These are phyloP conservation scores for Poeciliopsis presidionis DNA, from an alignment of 2,797 vertebrate species.

Conservation along the genomic window DNA sequence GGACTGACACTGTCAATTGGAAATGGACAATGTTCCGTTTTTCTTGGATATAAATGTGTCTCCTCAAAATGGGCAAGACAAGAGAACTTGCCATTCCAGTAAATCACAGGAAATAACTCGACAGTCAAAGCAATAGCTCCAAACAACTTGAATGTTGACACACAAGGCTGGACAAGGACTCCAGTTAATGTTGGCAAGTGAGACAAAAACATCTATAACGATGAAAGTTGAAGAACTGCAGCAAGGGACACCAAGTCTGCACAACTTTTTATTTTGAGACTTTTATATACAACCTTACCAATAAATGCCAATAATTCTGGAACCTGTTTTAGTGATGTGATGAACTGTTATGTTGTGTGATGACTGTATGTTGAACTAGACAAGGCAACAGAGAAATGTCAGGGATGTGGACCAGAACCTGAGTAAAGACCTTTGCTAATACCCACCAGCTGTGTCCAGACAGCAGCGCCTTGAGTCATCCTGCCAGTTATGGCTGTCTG, in stretches of 20 bases:
- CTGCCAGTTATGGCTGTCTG: slow-evolving; percentile 28
- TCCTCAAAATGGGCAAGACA: not conserved
- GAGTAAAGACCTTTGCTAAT: slow-evolving; percentile 64
- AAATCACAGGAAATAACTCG: not conserved
- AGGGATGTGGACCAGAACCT: slow-evolving; percentile 55
- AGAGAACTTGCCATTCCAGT: not conserved
- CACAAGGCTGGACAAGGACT: not conserved
- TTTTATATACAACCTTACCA: not conserved
- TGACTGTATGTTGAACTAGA: slow-evolving; percentile 26
- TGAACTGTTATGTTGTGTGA: not conserved
- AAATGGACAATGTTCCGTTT: not conserved
- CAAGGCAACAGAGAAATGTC: slow-evolving; percentile 43
- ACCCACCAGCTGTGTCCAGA: slow-evolving; percentile 69
- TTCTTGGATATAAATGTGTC: not conserved
- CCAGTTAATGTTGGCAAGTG: not conserved
- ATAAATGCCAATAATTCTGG: not conserved
- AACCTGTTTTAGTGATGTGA: not conserved
- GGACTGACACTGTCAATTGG: not conserved
- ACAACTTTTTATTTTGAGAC: not conserved
- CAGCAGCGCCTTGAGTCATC: slow-evolving; percentile 72
- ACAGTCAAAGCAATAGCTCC: not conserved
- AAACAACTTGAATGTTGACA: not conserved
- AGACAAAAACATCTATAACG: not conserved
- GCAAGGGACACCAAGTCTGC: not conserved
- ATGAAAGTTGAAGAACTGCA: not conserved